Evolutionary conservation across 2,888 invertebrate species (phyloP).

Genomic region (Corbicula japonica): DNA sequence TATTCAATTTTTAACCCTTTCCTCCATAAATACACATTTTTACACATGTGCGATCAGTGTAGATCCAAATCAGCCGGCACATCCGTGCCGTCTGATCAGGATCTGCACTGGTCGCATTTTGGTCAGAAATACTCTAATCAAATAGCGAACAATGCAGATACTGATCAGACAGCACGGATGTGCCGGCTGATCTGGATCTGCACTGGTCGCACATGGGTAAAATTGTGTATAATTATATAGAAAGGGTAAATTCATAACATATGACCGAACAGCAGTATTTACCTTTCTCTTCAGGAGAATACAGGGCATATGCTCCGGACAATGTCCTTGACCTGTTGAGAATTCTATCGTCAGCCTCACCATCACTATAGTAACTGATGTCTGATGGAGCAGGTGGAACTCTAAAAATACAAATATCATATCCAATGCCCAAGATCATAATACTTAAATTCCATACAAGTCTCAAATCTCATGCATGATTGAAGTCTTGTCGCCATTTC

Average conservation of each 20-base stretch:
- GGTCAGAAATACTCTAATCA: background rate
- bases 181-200: background rate
- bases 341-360: constrained; percentile 64
- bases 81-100: no score
- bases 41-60: no score
- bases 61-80: no score
- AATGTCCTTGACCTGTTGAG: constrained; percentile 68
- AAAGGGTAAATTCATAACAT: background rate
- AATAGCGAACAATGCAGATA: background rate
- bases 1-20: no score
- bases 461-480: no score
- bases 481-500: no score
- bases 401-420: constrained; percentile 25
- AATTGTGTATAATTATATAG: background rate
- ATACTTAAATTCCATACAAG: no score
- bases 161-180: background rate
- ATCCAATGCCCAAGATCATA: no score
- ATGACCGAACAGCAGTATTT: background rate
- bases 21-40: no score
- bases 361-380: constrained; percentile 70
- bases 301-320: constrained; percentile 58
- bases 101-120: background rate
- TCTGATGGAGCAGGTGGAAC: constrained; percentile 60
- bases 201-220: background rate
- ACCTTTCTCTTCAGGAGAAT: constrained; percentile 52